Conservation (phyloP, 2,888 invertebrate genomes). For the Diogma glabrata region DNA sequence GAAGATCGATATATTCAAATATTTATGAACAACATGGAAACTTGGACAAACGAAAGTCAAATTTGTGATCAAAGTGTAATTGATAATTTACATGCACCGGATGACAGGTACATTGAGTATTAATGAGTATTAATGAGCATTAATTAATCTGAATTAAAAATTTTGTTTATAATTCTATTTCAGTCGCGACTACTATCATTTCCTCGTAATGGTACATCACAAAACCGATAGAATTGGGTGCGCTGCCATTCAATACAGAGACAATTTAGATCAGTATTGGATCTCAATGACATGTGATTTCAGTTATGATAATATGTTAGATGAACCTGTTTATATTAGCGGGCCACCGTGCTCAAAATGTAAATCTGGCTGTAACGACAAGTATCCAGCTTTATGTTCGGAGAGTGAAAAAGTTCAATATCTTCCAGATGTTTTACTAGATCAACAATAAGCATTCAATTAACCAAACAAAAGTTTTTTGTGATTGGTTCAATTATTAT, state of each 20-base stretch:
- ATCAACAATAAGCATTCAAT: too few relatives aligned
- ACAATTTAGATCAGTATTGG: too few relatives aligned
- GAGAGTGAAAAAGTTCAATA: background rate
- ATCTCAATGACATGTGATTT: background rate
- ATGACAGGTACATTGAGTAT: too few relatives aligned
- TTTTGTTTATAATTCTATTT: too few relatives aligned
- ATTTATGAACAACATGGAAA: background rate
- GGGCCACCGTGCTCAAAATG: slow-evolving; percentile 3
- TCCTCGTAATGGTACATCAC: background rate
- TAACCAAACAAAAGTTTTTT: too few relatives aligned
- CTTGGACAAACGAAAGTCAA: background rate
- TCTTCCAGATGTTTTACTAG: slow-evolving; percentile 1
- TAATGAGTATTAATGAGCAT: too few relatives aligned
- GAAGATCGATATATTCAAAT: background rate
- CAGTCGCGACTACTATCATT: background rate
- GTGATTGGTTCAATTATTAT: too few relatives aligned
- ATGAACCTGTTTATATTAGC: background rate
- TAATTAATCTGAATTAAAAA: too few relatives aligned
- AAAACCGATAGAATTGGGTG: background rate
- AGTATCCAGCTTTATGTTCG: background rate
- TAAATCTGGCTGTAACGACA: background rate
- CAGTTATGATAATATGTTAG: background rate
- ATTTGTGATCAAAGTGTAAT: background rate
- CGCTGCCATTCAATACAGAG: background rate
- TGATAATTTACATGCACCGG: background rate